phyloP scores from a whole-genome alignment of 2,797 vertebrate genomes.

The Linurgus olivaceus region DNA sequence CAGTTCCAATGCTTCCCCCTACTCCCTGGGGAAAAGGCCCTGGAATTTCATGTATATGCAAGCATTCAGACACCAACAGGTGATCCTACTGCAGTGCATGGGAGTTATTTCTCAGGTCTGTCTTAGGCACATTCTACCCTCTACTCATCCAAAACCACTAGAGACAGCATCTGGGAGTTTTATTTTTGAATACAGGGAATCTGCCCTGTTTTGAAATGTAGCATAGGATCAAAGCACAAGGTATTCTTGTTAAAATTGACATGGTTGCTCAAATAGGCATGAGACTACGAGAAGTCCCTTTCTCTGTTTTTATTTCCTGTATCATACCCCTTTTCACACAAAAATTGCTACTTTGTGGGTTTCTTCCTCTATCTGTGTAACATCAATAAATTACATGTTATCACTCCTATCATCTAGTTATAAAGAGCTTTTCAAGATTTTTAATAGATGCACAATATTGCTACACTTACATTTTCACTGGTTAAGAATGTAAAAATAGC shows the following conservation, averaged over 20 bases:
- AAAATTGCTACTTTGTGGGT: constrained; percentile 50
- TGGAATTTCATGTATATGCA: not conserved
- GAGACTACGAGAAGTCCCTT: constrained; percentile 1
- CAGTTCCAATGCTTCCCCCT: not conserved
- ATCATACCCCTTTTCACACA: constrained; percentile 28
- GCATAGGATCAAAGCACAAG: not conserved
- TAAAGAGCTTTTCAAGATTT: constrained; percentile 67
- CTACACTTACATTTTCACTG: constrained; percentile 55
- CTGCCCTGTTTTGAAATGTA: not conserved
- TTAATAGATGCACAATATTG: constrained; percentile 63
- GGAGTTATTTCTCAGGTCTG: not conserved
- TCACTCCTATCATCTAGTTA: constrained; percentile 61
- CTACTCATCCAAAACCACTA: not conserved
- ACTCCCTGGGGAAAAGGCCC: not conserved
- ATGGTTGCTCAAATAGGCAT: not conserved
- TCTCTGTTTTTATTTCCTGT: constrained; percentile 52
- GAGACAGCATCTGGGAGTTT: not conserved
- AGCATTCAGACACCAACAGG: constrained; percentile 2
- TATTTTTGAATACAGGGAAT: not conserved
- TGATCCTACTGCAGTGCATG: not conserved
- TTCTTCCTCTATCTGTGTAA: constrained; percentile 21
- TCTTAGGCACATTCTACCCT: not conserved
- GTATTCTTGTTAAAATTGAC: not conserved
- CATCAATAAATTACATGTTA: constrained; percentile 66
- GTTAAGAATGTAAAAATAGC: constrained; percentile 58